Evolutionary conservation across 2,888 invertebrate species (phyloP).

Genomic region (Empis stercorea): DNA sequence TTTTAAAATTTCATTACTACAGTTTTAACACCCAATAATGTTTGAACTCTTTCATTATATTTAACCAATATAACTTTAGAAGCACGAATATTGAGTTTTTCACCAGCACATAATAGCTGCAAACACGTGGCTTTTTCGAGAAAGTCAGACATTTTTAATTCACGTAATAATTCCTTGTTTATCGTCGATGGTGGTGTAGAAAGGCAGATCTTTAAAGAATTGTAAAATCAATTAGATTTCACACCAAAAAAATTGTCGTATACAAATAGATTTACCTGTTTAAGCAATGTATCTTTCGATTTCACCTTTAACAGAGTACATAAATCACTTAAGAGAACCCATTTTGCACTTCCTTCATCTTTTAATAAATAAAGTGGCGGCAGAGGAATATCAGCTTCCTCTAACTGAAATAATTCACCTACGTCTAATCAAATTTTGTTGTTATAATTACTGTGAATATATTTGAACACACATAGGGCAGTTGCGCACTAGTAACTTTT

Average conservation of each 20-base stretch:
- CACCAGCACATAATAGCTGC: conserved; percentile 63
- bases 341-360: conserved; percentile 55
- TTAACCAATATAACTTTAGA: conserved; percentile 70
- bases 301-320: conserved; percentile 65
- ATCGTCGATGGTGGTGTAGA: conserved; percentile 21
- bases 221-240: not conserved
- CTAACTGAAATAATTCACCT: conserved; percentile 58
- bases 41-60: conserved; percentile 71
- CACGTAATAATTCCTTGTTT: conserved; percentile 40
- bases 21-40: conserved; percentile 69
- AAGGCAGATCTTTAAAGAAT: conserved; percentile 30
- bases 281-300: conserved; percentile 64
- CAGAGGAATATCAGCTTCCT: conserved; percentile 63
- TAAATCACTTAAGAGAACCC: conserved; percentile 70
- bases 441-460: no score
- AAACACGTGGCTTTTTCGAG: conserved; percentile 68
- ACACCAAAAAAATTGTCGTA: not conserved
- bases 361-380: conserved; percentile 68
- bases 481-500: no score
- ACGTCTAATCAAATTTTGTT: conserved; percentile 22
- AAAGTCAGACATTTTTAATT: conserved; percentile 68
- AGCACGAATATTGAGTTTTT: conserved; percentile 65
- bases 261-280: conserved; percentile 39
- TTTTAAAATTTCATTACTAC: conserved; percentile 55
- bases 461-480: no score